Percentiles rank a stretch among this genome's conserved stretches.
phyloP scores from a whole-genome alignment of 1,140 invertebrate genomes.

The Papilio machaon region DNA sequence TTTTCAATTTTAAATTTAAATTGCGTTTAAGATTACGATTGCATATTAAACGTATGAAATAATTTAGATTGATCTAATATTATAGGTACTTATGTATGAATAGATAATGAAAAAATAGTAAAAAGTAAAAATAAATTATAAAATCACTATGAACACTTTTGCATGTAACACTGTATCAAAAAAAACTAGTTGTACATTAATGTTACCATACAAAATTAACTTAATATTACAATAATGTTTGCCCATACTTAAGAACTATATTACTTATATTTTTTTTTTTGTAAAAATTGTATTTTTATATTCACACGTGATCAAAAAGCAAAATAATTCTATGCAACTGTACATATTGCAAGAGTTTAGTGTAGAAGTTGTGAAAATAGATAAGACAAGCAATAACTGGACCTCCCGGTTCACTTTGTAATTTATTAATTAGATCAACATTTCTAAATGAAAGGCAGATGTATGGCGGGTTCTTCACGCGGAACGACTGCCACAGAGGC shows the following conservation, averaged over 20 bases:
- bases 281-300: too few species aligned
- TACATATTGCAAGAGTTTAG: not conserved
- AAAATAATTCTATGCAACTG: not conserved
- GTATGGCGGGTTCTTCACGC: slow-evolving; percentile 43
- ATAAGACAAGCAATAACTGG: slow-evolving; percentile 10
- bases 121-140: too few species aligned
- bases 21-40: not conserved
- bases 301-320: too few species aligned
- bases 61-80: not conserved
- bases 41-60: not conserved
- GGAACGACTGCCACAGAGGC: slow-evolving; percentile 41
- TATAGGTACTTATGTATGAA: not conserved
- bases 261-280: not conserved
- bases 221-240: too few species aligned
- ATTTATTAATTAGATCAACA: slow-evolving; percentile 51
- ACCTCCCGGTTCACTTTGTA: slow-evolving; percentile 39
- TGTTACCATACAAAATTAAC: too few species aligned
- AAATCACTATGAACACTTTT: too few species aligned
- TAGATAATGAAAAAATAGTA: not conserved
- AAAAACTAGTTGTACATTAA: not conserved
- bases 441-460: slow-evolving; percentile 49
- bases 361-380: slow-evolving; percentile 3
- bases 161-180: not conserved
- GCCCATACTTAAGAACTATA: too few species aligned
- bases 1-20: not conserved